phyloP scores from a whole-genome alignment of 92 coral and sea anemone genomes.

The Hydrozoanthus gracilis region DNA sequence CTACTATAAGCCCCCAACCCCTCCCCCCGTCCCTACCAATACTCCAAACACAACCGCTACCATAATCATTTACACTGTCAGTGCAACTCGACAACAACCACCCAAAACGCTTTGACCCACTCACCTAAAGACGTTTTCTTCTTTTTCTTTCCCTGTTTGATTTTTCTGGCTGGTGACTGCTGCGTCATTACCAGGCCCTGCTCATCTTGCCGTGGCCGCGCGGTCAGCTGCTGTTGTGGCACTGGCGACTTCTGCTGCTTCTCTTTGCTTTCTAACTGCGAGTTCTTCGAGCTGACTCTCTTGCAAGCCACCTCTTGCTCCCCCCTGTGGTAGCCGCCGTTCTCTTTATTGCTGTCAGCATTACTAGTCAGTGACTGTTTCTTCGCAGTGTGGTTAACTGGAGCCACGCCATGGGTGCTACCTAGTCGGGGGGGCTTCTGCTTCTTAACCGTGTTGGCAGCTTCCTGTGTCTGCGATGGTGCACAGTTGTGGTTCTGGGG shows the following conservation, averaged over 20 bases:
- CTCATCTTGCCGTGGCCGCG: constrained; percentile 17
- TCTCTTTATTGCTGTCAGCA: constrained; percentile 33
- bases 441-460: constrained; percentile 14
- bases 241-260: constrained; percentile 12
- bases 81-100: neutral
- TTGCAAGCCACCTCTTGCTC: constrained; percentile 13
- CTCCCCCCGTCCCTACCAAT: too few relatives aligned
- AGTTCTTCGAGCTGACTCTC: neutral
- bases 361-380: neutral
- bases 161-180: constrained; percentile 13
- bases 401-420: neutral
- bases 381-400: constrained; percentile 1
- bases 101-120: neutral
- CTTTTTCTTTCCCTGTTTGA: constrained; percentile 39
- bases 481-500: constrained; percentile 33
- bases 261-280: constrained; percentile 3
- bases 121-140: constrained; percentile 34
- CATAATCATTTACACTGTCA: too few relatives aligned
- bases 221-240: constrained; percentile 9
- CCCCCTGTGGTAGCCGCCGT: constrained; percentile 18
- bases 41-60: neutral
- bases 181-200: neutral
- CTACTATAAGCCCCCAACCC: too few relatives aligned
- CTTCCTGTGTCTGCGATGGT: constrained; percentile 13
- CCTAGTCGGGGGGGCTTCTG: constrained; percentile 7